A percentile compares a stretch with the other conserved stretches of the same genome.
phyloP scores from a whole-genome alignment of 2,113 vertebrate species.

The Bagarius yarrelli region DNA sequence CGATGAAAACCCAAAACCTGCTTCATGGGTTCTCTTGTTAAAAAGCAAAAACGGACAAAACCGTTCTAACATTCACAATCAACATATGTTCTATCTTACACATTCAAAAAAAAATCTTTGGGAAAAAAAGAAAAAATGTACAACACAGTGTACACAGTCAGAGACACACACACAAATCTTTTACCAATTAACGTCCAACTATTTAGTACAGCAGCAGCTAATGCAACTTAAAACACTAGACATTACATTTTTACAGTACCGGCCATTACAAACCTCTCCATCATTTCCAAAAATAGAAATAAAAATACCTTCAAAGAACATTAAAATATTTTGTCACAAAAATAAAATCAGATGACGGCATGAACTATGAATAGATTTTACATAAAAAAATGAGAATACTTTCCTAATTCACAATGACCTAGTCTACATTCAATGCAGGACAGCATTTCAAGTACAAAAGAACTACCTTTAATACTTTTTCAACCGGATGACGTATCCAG shows the following conservation, averaged over 20 bases:
- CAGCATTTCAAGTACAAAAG: conserved; percentile 22
- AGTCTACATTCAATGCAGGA: conserved; percentile 25
- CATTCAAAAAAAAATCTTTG: conserved; percentile 18
- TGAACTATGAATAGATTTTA: conserved; percentile 23
- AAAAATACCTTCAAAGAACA: conserved; percentile 29
- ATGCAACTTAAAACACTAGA: conserved; percentile 4
- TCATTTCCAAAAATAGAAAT: conserved; percentile 18
- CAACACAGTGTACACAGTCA: background rate
- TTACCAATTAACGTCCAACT: conserved; percentile 3
- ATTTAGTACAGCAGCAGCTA: background rate
- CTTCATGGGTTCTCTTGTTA: conserved; percentile 28
- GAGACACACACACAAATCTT: background rate
- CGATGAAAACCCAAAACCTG: conserved; percentile 30
- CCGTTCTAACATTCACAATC: conserved; percentile 31
- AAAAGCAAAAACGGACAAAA: conserved; percentile 50
- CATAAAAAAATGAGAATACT: conserved; percentile 19
- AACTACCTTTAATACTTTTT: conserved; percentile 23
- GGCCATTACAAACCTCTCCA: conserved; percentile 30
- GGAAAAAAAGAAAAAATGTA: background rate
- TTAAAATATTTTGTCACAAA: conserved; percentile 43
- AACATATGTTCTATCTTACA: conserved; percentile 46
- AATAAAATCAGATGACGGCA: conserved; percentile 44
- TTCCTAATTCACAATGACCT: conserved; percentile 7
- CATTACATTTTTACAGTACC: conserved; percentile 24
- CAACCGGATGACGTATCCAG: background rate